Conservation (phyloP, 1,140 invertebrate species). For the Sarcophaga bullata region DNA sequence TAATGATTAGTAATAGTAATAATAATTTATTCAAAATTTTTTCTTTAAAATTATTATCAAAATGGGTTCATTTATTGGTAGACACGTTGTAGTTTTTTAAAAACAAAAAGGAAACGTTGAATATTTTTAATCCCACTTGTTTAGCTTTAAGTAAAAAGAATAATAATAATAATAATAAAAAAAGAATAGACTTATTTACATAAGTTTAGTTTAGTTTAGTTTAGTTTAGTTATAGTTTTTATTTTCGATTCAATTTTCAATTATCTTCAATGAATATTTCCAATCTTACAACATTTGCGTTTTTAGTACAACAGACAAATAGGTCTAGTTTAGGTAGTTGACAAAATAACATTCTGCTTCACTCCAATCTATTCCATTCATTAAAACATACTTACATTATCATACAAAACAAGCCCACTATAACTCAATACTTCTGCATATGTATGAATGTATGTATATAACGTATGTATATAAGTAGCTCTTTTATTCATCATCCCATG, state of each 20-base stretch:
- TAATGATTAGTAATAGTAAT: not conserved
- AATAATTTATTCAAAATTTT: constrained; percentile 16
- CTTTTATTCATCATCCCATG: too few species aligned
- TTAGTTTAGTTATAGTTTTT: constrained; percentile 7
- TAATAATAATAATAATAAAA: too few species aligned
- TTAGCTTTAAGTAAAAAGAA: not conserved
- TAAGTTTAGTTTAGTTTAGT: not conserved
- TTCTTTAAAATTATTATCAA: not conserved
- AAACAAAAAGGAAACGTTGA: not conserved
- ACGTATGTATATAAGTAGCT: too few species aligned
- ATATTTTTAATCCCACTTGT: not conserved
- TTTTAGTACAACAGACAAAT: too few species aligned
- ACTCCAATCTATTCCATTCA: not conserved
- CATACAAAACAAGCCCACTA: not conserved
- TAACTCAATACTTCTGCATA: too few species aligned
- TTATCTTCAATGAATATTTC: too few species aligned
- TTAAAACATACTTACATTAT: not conserved
- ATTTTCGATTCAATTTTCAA: not conserved
- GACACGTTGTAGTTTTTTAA: constrained; percentile 2
- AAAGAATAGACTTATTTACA: too few species aligned
- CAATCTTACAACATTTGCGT: too few species aligned
- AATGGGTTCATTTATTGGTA: not conserved
- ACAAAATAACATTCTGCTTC: not conserved
- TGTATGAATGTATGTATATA: too few species aligned
- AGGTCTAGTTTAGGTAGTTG: not conserved